These are phyloP conservation scores for Aphyosemion australe DNA, from an alignment of 2,113 vertebrate genomes.

Conservation along the genomic window DNA sequence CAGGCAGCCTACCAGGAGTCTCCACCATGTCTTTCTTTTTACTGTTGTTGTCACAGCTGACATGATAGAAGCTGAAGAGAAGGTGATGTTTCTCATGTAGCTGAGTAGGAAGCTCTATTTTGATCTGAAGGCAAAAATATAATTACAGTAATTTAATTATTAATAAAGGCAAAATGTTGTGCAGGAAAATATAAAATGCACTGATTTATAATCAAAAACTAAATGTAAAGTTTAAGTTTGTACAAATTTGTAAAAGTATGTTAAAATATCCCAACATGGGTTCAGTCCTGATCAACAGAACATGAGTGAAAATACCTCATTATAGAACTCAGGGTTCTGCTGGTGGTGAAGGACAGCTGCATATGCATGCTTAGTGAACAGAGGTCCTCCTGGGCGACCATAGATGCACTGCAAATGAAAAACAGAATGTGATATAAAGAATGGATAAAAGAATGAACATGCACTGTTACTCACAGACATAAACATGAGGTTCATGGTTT, in stretches of 20 bases:
- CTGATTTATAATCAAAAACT: too few relatives aligned
- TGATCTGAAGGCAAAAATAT: slow-evolving; percentile 82
- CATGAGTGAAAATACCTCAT: slow-evolving; percentile 85
- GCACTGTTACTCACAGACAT: background rate
- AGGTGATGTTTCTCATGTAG: slow-evolving; percentile 95
- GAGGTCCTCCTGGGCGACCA: slow-evolving; percentile 87
- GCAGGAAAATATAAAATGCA: too few relatives aligned
- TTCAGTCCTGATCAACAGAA: slow-evolving; percentile 1
- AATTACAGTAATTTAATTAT: background rate
- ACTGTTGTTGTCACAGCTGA: slow-evolving; percentile 95
- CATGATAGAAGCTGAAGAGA: slow-evolving; percentile 94
- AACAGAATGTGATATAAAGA: background rate
- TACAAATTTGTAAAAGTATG: too few relatives aligned
- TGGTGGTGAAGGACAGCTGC: slow-evolving; percentile 95
- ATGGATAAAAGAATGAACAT: background rate
- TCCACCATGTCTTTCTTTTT: slow-evolving; percentile 95
- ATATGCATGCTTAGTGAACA: slow-evolving; percentile 88
- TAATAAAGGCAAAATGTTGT: too few relatives aligned
- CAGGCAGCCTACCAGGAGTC: slow-evolving; percentile 83
- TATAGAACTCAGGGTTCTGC: slow-evolving; percentile 97
- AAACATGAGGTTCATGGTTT: too few relatives aligned
- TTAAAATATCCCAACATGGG: background rate
- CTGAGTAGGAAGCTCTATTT: slow-evolving; percentile 94
- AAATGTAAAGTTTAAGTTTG: too few relatives aligned
- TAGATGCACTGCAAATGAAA: slow-evolving; percentile 89